phyloP scores from a whole-genome alignment of 1,140 invertebrate species.

The Cotesia typhae region DNA sequence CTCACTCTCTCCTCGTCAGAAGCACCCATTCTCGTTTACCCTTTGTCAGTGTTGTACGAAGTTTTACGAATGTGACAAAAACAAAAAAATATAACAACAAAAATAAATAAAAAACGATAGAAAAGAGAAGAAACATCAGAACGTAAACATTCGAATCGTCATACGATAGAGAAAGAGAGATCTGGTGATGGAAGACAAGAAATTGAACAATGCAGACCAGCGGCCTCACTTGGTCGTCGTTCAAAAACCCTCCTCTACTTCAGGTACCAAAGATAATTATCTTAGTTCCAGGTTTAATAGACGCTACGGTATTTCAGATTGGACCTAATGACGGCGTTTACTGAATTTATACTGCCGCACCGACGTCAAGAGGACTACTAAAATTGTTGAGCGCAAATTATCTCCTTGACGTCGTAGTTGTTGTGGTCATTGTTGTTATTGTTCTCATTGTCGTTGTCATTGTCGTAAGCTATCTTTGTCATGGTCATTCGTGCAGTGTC shows the following conservation, averaged over 20 bases:
- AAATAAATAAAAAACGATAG: not conserved
- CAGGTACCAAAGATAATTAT: slow-evolving; percentile 56
- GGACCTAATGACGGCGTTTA: slow-evolving; percentile 63
- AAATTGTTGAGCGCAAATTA: slow-evolving; percentile 53
- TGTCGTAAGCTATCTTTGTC: too few species aligned
- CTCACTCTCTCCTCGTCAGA: slow-evolving; percentile 9
- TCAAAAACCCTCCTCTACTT: slow-evolving; percentile 5
- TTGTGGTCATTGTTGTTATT: too few species aligned
- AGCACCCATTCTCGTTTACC: too few species aligned
- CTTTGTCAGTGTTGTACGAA: slow-evolving; percentile 19
- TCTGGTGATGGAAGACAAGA: slow-evolving; percentile 40
- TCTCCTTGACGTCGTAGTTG: slow-evolving; percentile 29
- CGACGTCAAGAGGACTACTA: slow-evolving; percentile 39
- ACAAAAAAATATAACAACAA: too few species aligned
- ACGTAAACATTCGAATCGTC: slow-evolving; percentile 6
- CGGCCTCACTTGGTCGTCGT: slow-evolving; percentile 14
- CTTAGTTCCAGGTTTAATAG: slow-evolving; percentile 63
- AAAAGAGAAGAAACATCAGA: slow-evolving; percentile 8
- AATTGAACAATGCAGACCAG: slow-evolving; percentile 51
- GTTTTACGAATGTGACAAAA: slow-evolving; percentile 20
- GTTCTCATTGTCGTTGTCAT: too few species aligned
- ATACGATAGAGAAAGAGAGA: slow-evolving; percentile 26
- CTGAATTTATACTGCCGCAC: slow-evolving; percentile 60
- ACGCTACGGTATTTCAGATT: slow-evolving; percentile 61
- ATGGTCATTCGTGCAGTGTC: not conserved